Percentiles rank a stretch among this genome's conserved stretches.
These are phyloP conservation scores for Trisateles emortualis DNA, from an alignment of 2,888 invertebrate species.

Conservation along the genomic window DNA sequence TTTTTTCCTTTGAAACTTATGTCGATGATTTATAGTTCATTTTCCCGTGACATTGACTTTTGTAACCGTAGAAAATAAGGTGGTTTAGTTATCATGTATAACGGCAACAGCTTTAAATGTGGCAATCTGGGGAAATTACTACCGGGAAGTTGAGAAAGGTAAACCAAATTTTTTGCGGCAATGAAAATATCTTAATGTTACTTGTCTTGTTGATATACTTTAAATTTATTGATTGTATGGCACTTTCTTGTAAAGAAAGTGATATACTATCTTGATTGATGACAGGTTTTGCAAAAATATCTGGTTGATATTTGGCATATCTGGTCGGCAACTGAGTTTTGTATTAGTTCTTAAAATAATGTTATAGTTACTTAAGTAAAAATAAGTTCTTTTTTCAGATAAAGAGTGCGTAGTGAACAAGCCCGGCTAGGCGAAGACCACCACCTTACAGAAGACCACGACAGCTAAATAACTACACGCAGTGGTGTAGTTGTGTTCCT, in stretches of 20 bases:
- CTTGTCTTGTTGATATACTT: constrained; percentile 18
- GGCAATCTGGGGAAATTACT: constrained; percentile 63
- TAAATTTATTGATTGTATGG: constrained; percentile 12
- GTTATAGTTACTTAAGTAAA: too few species aligned
- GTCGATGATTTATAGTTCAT: constrained; percentile 17
- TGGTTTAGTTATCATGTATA: constrained; percentile 37
- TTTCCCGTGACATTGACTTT: constrained; percentile 19
- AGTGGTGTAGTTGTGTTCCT: too few species aligned
- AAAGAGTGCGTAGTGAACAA: too few species aligned
- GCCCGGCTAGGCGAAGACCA: too few species aligned
- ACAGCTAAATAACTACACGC: too few species aligned
- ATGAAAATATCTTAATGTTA: constrained; percentile 27
- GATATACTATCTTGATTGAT: not conserved
- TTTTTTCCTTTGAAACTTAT: constrained; percentile 7
- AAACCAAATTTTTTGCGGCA: constrained; percentile 33
- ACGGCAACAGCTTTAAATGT: constrained; percentile 53
- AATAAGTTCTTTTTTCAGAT: too few species aligned
- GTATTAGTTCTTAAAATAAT: too few species aligned
- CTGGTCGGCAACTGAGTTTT: too few species aligned
- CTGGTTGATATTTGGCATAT: too few species aligned
- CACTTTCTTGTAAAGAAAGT: constrained; percentile 10
- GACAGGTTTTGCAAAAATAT: too few species aligned
- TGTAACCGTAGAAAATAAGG: constrained; percentile 25
- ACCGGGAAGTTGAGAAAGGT: constrained; percentile 56
- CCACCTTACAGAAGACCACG: too few species aligned